Conservation (phyloP, 2,797 vertebrate species). For the Toxotes lorentzi region DNA sequence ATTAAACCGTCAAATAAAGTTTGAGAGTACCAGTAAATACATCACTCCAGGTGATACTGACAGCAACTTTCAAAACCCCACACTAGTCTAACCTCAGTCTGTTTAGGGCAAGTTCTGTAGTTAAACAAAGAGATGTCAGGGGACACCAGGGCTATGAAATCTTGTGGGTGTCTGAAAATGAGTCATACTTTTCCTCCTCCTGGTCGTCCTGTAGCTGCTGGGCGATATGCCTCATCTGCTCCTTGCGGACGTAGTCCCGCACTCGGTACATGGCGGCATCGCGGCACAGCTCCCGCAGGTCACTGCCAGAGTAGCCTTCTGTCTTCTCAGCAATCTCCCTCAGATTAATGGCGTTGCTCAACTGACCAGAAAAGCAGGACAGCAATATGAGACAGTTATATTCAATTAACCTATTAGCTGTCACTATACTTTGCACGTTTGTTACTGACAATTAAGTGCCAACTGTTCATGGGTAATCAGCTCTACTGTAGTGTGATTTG, state of each 20-base stretch:
- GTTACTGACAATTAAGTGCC: constrained; percentile 17
- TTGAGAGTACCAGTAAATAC: not conserved
- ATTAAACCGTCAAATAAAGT: not conserved
- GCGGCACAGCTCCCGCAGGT: constrained; percentile 87
- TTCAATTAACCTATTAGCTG: not conserved
- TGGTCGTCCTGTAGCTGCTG: constrained; percentile 79
- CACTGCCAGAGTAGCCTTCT: constrained; percentile 85
- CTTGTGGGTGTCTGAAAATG: constrained; percentile 51
- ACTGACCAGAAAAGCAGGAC: constrained; percentile 66
- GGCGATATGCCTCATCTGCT: constrained; percentile 88
- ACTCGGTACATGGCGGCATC: constrained; percentile 88
- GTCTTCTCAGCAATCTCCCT: constrained; percentile 86
- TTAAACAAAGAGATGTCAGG: constrained; percentile 18
- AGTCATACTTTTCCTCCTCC: constrained; percentile 81
- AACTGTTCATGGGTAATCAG: constrained; percentile 2
- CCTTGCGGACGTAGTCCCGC: constrained; percentile 87
- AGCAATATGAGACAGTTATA: constrained; percentile 17
- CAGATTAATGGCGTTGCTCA: constrained; percentile 86
- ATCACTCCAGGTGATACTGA: constrained; percentile 8
- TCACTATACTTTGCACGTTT: not conserved
- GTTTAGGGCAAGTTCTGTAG: constrained; percentile 5
- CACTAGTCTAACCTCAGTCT: not conserved
- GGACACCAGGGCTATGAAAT: constrained; percentile 26
- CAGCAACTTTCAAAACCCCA: constrained; percentile 5
- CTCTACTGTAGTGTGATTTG: constrained; percentile 22